These are phyloP conservation scores for Apis dorsata DNA, from an alignment of 1,140 invertebrate species.

Conservation along the genomic window DNA sequence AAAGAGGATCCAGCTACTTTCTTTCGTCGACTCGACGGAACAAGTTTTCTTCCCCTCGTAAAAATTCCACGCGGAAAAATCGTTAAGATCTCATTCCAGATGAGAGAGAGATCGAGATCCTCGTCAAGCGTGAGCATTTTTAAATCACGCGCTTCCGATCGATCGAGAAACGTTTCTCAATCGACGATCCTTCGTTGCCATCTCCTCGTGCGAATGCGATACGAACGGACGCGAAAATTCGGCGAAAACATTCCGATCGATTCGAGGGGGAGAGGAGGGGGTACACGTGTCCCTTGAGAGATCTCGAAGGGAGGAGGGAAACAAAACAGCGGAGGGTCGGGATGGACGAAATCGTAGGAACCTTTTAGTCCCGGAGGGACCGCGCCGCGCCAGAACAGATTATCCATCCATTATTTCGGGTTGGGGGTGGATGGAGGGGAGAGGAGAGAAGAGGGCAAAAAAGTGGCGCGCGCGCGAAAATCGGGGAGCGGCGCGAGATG, in stretches of 20 bases:
- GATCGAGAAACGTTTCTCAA: slow-evolving; percentile 21
- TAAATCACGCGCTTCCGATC: too few relatives aligned
- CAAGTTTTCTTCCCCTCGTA: neutral
- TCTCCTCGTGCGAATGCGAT: too few relatives aligned
- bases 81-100: neutral
- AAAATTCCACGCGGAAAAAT: neutral
- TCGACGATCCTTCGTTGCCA: neutral
- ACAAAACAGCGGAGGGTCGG: neutral
- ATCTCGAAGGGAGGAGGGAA: slow-evolving; percentile 2
- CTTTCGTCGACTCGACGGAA: neutral
- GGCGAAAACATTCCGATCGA: neutral
- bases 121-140: too few relatives aligned
- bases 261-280: neutral
- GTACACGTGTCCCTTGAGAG: neutral
- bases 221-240: neutral
- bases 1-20: too few relatives aligned
- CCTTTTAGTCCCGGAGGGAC: slow-evolving; percentile 62
- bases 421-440: neutral
- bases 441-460: slow-evolving; percentile 1
- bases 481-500: neutral
- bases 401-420: slow-evolving; percentile 67
- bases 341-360: slow-evolving; percentile 59
- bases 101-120: slow-evolving; percentile 1
- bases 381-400: slow-evolving; percentile 61
- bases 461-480: slow-evolving; percentile 27